Base-by-base conservation (phyloP, 1,140 invertebrate genomes). In the Myzus persicae region DNA sequence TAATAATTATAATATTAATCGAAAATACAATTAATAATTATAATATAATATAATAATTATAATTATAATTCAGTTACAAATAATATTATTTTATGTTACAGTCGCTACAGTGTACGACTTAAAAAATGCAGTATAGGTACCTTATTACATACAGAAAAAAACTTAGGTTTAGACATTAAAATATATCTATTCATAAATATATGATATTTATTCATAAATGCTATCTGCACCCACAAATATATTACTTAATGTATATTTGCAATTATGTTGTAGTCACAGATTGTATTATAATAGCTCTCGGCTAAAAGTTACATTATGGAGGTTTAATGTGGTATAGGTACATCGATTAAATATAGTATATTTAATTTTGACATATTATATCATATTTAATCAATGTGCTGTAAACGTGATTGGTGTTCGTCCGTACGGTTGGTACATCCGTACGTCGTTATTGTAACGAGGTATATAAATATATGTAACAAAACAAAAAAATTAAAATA, bases 161-260 rank as follows among this genome's bases (percentile, higher is more conserved):
- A n/a, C 44, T 46, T 87, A 87, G 42, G 31, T 85, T 85, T 85
- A 85, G 14, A 88, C 44, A 46, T 48, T 48, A 88, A 31, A 88
- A 88, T 48, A 88, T 88, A 88, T 46, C 5, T 48, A 46, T 88
- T 88, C 46, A 87, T 87, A 46, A 46, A 87, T 46, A 87, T 46
- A 87, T 48, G 7, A 85, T 42, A 85, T 51, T 48, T 38, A 51
- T 38, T 38, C 36, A 54, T 54, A 51, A 54, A 51, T 89, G 36
- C 48, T 51, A 89, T 89, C 88, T 54, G 88, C 59, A 4, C 48
- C 22, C 48, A 89, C 31, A 54, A 89, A 40, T n/a, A 89, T 67
- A 67, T 54, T 67, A 67, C n/a, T 14, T 54, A 54, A 67, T 67
- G n/a, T 14, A 67, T 22, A 67, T 67, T 67, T 46, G 85, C 18